These are phyloP conservation scores for Drosophila falleni DNA, from an alignment of 2,888 invertebrate genomes.

Conservation along the genomic window DNA sequence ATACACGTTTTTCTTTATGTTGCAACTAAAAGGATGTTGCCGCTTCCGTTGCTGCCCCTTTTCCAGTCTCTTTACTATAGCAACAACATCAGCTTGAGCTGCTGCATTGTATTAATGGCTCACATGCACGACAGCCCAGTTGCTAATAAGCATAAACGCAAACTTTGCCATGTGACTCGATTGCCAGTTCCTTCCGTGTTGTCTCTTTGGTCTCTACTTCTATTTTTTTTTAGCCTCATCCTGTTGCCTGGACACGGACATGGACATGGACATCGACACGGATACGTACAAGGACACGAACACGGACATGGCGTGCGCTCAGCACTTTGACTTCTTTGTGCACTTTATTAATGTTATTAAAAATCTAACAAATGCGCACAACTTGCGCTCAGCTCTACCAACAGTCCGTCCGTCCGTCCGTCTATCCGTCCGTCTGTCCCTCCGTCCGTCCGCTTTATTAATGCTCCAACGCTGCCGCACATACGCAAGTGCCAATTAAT, in stretches of 20 bases:
- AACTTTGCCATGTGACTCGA: slow-evolving; percentile 64
- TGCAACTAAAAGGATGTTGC: slow-evolving; percentile 74
- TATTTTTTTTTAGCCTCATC: neutral
- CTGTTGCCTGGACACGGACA: slow-evolving; percentile 22
- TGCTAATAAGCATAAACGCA: slow-evolving; percentile 78
- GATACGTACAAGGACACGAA: slow-evolving; percentile 8
- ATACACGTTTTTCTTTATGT: slow-evolving; percentile 74
- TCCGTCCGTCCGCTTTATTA: slow-evolving; percentile 49
- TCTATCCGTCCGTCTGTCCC: slow-evolving; percentile 10
- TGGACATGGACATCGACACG: slow-evolving; percentile 14
- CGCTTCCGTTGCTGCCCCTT: neutral
- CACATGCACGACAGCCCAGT: slow-evolving; percentile 65
- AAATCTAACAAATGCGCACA: slow-evolving; percentile 77
- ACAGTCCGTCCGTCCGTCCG: neutral
- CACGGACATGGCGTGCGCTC: slow-evolving; percentile 46
- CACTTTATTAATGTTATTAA: slow-evolving; percentile 82
- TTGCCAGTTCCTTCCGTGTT: slow-evolving; percentile 54
- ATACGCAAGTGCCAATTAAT: slow-evolving; percentile 49
- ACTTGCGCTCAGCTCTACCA: slow-evolving; percentile 31
- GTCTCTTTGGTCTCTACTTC: neutral
- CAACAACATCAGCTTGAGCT: slow-evolving; percentile 20
- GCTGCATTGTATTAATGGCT: slow-evolving; percentile 74
- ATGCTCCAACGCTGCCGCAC: slow-evolving; percentile 32
- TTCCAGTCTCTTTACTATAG: slow-evolving; percentile 3
- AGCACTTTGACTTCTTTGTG: slow-evolving; percentile 78